These are phyloP conservation scores for Lycaon pictus DNA, from an alignment of 2,113 vertebrate species.

Conservation along the genomic window DNA sequence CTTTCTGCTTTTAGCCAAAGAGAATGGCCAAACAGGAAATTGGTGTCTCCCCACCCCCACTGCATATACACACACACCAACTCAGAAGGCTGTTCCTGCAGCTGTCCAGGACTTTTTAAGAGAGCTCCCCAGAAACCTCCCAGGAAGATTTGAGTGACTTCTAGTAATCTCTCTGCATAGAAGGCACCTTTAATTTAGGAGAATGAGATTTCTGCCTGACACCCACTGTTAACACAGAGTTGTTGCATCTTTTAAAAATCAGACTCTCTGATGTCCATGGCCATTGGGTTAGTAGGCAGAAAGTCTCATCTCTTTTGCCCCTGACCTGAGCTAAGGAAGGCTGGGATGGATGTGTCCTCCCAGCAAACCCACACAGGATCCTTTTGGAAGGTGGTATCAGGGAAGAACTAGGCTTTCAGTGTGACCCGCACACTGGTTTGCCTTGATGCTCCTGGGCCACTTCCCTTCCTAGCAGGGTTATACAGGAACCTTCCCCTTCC, in stretches of 20 bases:
- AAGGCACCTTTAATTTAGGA: background rate
- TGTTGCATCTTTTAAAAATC: background rate
- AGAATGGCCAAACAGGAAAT: constrained; percentile 25
- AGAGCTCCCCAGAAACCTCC: background rate
- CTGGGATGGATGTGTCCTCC: background rate
- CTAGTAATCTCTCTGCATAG: background rate
- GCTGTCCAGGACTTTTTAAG: constrained; percentile 60
- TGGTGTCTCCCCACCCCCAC: background rate
- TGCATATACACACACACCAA: background rate
- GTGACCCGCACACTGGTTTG: background rate
- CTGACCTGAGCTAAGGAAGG: background rate
- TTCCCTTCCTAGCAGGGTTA: background rate
- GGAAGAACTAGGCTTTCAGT: background rate
- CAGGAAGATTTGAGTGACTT: background rate
- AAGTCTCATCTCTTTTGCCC: background rate
- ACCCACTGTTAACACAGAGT: background rate
- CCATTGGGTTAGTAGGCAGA: background rate
- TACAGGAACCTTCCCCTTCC: background rate
- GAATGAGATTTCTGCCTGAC: background rate
- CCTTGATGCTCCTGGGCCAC: background rate
- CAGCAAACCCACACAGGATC: background rate
- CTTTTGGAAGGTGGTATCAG: background rate
- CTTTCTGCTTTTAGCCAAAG: background rate
- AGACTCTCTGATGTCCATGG: background rate
- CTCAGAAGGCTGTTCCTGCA: constrained; percentile 26